These are phyloP conservation scores for Sander lucioperca DNA, from an alignment of 2,113 vertebrate species.

Conservation along the genomic window DNA sequence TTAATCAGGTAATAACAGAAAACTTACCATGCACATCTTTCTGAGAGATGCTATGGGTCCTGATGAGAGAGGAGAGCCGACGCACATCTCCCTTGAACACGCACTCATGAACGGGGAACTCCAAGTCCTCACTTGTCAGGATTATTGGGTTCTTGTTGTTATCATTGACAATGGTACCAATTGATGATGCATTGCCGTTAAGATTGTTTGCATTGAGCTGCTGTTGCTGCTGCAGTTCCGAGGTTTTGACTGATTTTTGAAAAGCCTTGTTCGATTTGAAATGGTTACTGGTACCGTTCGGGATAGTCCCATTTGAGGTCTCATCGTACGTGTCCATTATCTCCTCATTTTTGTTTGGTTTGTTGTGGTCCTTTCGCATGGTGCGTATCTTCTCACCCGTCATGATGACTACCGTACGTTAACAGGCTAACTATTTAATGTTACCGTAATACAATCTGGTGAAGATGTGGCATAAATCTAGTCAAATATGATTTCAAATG, in stretches of 20 bases:
- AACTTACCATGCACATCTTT: conserved; percentile 93
- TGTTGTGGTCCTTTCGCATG: conserved; percentile 89
- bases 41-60: conserved; percentile 93
- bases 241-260: conserved; percentile 72
- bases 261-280: conserved; percentile 84
- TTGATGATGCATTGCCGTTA: conserved; percentile 66
- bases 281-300: conserved; percentile 69
- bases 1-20: neutral
- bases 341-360: conserved; percentile 89
- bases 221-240: conserved; percentile 76
- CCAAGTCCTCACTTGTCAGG: conserved; percentile 71
- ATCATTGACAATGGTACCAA: conserved; percentile 66
- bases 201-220: conserved; percentile 80
- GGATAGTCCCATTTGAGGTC: conserved; percentile 82
- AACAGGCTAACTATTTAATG: neutral
- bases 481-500: neutral
- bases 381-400: conserved; percentile 94
- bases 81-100: conserved; percentile 94
- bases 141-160: conserved; percentile 82
- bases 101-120: conserved; percentile 93
- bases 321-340: conserved; percentile 88
- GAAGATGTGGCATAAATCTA: conserved; percentile 3
- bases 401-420: conserved; percentile 77
- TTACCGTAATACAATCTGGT: conserved; percentile 1
- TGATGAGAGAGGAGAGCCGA: conserved; percentile 93